phyloP scores from a whole-genome alignment of 2,888 invertebrate species.

The Cantharis rufa region DNA sequence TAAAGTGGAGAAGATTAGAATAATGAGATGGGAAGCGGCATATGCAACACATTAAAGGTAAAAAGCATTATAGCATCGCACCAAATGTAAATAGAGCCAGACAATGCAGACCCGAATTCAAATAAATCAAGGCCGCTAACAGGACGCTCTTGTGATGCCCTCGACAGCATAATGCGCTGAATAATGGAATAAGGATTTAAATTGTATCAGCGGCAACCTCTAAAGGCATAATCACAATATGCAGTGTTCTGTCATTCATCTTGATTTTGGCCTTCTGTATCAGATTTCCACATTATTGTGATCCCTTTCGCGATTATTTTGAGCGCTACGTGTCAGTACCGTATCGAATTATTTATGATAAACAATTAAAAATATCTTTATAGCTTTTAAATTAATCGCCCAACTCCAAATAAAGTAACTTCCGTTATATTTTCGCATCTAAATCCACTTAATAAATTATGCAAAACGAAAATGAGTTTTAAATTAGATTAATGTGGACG shows the following conservation, averaged over 20 bases:
- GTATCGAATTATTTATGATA: conserved; percentile 9
- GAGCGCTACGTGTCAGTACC: conserved; percentile 11
- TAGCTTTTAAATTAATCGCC: neutral
- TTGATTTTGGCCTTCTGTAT: conserved; percentile 43
- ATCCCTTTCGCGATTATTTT: conserved; percentile 28
- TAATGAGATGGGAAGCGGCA: conserved; percentile 15
- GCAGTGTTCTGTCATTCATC: conserved; percentile 45
- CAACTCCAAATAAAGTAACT: neutral
- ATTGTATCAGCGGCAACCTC: conserved; percentile 49
- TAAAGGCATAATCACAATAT: conserved; percentile 39
- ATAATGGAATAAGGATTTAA: conserved; percentile 55
- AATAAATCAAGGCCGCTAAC: conserved; percentile 54
- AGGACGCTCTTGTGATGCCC: conserved; percentile 50
- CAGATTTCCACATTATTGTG: conserved; percentile 35
- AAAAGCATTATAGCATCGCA: conserved; percentile 29
- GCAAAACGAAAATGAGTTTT: neutral
- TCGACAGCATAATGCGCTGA: conserved; percentile 52
- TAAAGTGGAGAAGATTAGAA: neutral
- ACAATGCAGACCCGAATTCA: conserved; percentile 52
- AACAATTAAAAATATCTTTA: neutral
- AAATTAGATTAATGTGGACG: neutral
- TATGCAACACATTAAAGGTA: conserved; percentile 22
- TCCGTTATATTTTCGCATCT: neutral
- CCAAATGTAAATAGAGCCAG: conserved; percentile 37
- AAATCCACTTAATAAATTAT: neutral